Percentiles rank a stretch among this genome's conserved stretches.
phyloP scores from a whole-genome alignment of 2,888 invertebrate genomes.

The Oxytorus armatus region DNA sequence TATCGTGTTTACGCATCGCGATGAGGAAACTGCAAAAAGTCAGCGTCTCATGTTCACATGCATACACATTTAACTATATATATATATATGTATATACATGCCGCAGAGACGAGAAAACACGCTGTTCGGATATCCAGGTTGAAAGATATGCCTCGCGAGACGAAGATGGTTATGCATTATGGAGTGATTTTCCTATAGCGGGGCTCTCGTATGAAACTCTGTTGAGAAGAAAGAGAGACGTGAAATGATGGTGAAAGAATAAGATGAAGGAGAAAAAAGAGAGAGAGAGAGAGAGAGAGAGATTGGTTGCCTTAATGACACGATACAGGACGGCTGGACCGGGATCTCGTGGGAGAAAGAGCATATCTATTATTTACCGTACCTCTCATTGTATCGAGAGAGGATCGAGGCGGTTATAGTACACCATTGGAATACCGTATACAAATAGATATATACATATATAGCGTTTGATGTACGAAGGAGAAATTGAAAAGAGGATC shows the following conservation, averaged over 20 bases:
- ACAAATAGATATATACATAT: constrained; percentile 10
- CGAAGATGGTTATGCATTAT: constrained; percentile 63
- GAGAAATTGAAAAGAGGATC: constrained; percentile 69
- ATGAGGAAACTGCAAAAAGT: constrained; percentile 21
- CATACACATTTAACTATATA: constrained; percentile 12
- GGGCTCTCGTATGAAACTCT: constrained; percentile 37
- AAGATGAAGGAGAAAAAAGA: constrained; percentile 1
- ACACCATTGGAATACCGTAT: constrained; percentile 30
- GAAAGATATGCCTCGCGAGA: constrained; percentile 44
- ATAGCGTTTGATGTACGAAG: constrained; percentile 33
- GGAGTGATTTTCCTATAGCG: constrained; percentile 56
- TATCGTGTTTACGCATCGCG: constrained; percentile 16
- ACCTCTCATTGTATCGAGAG: constrained; percentile 69
- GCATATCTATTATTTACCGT: constrained; percentile 72
- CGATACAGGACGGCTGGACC: constrained; percentile 67
- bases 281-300: constrained; percentile 42
- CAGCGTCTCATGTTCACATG: constrained; percentile 9
- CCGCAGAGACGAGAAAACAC: constrained; percentile 9
- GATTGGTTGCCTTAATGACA: constrained; percentile 67
- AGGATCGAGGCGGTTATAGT: constrained; percentile 65
- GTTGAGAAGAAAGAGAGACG: constrained; percentile 9
- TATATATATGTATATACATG: neutral
- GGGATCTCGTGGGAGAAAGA: constrained; percentile 67
- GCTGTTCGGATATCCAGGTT: constrained; percentile 48
- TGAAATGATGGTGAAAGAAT: constrained; percentile 28